phyloP scores from a whole-genome alignment of 2,113 vertebrate genomes.

The Climacteris rufus region DNA sequence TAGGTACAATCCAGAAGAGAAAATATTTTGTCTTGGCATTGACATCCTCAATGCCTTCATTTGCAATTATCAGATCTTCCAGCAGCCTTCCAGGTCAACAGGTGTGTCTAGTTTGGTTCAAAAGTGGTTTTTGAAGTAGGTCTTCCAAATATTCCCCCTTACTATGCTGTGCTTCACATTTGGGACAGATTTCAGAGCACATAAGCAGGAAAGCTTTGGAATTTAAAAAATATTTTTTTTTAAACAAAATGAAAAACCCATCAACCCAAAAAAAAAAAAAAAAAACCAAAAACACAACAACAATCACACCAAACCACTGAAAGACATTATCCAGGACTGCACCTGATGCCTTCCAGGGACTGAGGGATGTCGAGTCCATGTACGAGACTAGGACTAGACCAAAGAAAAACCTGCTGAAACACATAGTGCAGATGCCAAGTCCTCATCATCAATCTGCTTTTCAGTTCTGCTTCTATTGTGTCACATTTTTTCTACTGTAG shows the following conservation, averaged over 20 bases:
- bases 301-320: neutral
- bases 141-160: neutral
- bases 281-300: neutral
- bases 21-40: neutral
- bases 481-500: neutral
- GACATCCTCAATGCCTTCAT: neutral
- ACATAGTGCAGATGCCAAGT: neutral
- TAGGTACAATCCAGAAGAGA: neutral
- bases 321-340: neutral
- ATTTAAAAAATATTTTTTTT: too few species aligned
- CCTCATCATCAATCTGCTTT: neutral
- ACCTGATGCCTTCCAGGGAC: neutral
- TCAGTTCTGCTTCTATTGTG: neutral
- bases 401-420: neutral
- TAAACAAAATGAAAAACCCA: too few species aligned
- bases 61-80: neutral
- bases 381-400: neutral
- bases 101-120: neutral
- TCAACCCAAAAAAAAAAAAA: too few species aligned
- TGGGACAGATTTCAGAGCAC: neutral
- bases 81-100: neutral
- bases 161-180: neutral
- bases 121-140: neutral
- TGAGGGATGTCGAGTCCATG: neutral
- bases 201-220: neutral